Base-by-base conservation (phyloP, 1,140 invertebrate species). In the Triops longicaudatus region DNA sequence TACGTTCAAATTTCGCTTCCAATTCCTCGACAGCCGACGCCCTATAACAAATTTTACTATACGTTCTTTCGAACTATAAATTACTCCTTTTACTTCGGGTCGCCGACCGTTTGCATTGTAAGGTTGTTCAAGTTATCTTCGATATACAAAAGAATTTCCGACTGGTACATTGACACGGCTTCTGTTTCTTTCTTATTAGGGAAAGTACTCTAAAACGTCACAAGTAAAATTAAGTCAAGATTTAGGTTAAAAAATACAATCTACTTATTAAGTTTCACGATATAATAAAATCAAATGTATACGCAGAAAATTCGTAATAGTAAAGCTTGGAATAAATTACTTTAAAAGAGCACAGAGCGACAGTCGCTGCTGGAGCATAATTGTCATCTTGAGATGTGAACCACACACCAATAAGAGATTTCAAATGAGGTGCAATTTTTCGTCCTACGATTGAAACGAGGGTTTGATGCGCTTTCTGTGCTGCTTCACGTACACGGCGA, bases 381-480 rank as follows among this genome's bases (percentile, higher is more conserved):
- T 89, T 89, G 81, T 97, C 95, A 84, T 89, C 92, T 81, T 93
- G 91, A 26, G 91, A 89, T 5, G 90, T 87, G 79, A 95, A 88
- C 92, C 92, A 93, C 26, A 80, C 80, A 17, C 85, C 85, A 79
- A 91, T 89, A 3, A 96, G 80, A 80, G 88, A 87, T 81, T 93
- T 93, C 0, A 96, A 85, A 83, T 91, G 88, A 0, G 91, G 90
- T 5, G 93, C 94, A 73, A 96, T 86, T 81, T 90, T 88, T 75
- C 90, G 87, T 37, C 91, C 90, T 44, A 90, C 88, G 82, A 89
- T 88, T 37, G 85, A 84, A 11, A 91, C 88, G 22, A 96, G 82
- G n/a, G 92, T 89, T 75, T 86, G 79, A 79, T 89, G 91, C 1
- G 89, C 85, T 75, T 82, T 80, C 73, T 87, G 84, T 4, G 83